Conservation (phyloP, 2,797 vertebrate genomes). For the Dicrostonyx torquatus region DNA sequence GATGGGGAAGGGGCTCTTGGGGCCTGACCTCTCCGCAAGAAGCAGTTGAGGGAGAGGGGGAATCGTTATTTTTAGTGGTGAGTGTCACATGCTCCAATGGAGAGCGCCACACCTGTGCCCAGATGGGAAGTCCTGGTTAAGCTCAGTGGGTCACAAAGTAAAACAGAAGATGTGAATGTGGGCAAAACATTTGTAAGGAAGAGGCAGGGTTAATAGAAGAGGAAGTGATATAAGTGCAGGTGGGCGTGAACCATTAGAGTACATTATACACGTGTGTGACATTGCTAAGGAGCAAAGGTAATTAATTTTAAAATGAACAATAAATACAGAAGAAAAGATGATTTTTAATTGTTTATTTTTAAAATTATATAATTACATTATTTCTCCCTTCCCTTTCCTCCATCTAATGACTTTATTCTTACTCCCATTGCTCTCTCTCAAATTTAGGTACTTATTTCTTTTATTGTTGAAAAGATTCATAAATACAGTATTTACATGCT, state of each 20-base stretch:
- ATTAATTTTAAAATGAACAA: neutral
- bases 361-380: neutral
- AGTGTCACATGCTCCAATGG: neutral
- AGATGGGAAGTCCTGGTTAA: neutral
- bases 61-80: neutral
- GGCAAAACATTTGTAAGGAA: neutral
- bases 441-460: neutral
- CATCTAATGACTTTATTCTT: neutral
- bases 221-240: too few species aligned
- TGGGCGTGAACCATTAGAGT: neutral
- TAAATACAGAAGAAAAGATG: neutral
- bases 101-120: too few species aligned
- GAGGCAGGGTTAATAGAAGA: too few species aligned
- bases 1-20: too few species aligned
- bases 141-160: neutral
- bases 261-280: neutral
- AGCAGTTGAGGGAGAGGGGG: neutral
- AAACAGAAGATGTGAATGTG: neutral
- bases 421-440: neutral
- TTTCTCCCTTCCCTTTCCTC: neutral
- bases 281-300: neutral
- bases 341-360: neutral
- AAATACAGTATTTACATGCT: too few species aligned
- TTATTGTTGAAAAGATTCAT: neutral
- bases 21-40: neutral